Base-by-base conservation (phyloP, 2,888 invertebrate genomes). In the Nesidiocoris tenuis region DNA sequence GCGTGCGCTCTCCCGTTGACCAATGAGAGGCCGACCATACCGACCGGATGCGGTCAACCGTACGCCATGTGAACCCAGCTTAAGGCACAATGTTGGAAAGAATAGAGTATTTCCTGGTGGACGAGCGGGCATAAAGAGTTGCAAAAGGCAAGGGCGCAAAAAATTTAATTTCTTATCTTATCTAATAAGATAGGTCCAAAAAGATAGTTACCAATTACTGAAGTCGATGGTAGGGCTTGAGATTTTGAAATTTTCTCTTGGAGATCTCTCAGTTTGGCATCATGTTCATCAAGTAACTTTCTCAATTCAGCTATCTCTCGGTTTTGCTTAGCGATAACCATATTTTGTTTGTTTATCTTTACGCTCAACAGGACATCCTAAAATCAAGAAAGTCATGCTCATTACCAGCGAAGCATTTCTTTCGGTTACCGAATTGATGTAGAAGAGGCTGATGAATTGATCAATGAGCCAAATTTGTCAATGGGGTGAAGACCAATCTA, bases 251-350 rank as follows among this genome's bases (percentile, higher is more conserved):
- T 39, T 24, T 78, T 78, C 19, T 76, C 68, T 24, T 76, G 72
- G 2, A 79, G 59, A 61, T 79, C 79, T 22, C 79, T 23, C 25
- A 79, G 56, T 19, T 79, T 79, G 21, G 79, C 79, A 72, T 79
- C 79, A 75, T 77, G 78, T 39, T 79, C 77, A 64, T 78, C 77
- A n/a, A 79, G 66, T 39, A 75, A 75, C 61, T 76, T 76, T n/a
- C 75, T 61, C 75, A 78, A 63, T 24, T 78, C 78, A 5, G 75
- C 61, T 3, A 78, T 78, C 61, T 78, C 78, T 61, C 64, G 71
- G 1, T 39, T 71, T 71, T 78, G 78, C 54, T 78, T 78, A 9
- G 57, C 59, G 39, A 78, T 54, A 7, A 74, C 16, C 19, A 61
- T 61, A 18, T 61, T 18, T 61, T 76, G 78, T 21, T 76, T 70